Base-by-base conservation (phyloP, 92 coral and sea anemone genomes). In the Pocillopora meandrina region DNA sequence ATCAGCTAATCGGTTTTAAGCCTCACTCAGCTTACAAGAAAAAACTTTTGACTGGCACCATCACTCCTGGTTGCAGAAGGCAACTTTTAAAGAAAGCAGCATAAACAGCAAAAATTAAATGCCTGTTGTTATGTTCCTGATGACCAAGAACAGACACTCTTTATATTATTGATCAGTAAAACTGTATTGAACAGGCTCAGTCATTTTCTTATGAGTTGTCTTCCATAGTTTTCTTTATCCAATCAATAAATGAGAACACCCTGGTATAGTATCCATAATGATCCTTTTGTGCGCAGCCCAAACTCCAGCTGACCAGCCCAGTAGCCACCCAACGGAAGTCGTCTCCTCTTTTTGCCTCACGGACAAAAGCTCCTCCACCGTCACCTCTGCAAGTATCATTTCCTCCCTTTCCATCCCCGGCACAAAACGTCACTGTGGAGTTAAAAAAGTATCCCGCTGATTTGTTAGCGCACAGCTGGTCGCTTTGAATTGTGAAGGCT, bases 221-320 rank as follows among this genome's bases (percentile, higher is more conserved):
- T 13, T n/a, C 33, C 55, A 87, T 89, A 0, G 90, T 93, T 76
- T 90, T 88, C 35, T 82, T 69, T 35, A 95, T 95, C 98, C 98
- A 95, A 76, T 94, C 92, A 21, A 88, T 81, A 58, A 73, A 95
- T 10, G 93, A 84, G 13, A 85, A 78, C 11, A 90, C 90, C 47
- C 93, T 89, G 10, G 98, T 94, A 85, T 87, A 90, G 70, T 78
- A 93, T 14, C 85, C 90, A 36, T 92, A 92, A 76, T 93, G 89
- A 13, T 75, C 75, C 55, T 72, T 13, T 71, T 59, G 76, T 21
- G 93, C 98, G 71, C 98, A 95, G 52, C 95, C 95, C 69, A 82
- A 91, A 8, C 98, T 97, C 98, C 98, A 95, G 84, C 97, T 93
- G 9, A 87, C 93, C 12, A 95, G 61, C 1, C 98, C 98, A 60